phyloP scores from a whole-genome alignment of 2,888 invertebrate species.

The Eilema caniola region DNA sequence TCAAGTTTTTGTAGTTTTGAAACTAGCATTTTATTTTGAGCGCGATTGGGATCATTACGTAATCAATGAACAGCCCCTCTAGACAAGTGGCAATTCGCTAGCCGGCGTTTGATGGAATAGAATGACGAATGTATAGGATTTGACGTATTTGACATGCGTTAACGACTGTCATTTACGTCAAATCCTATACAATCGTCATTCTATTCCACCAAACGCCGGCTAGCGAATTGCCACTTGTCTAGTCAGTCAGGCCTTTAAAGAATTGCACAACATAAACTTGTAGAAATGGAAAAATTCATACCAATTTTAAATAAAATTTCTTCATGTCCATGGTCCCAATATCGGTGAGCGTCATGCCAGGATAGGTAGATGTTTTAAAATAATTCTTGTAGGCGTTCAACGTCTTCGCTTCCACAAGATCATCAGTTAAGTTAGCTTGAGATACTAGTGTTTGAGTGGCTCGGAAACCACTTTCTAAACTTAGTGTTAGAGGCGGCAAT shows the following conservation, averaged over 20 bases:
- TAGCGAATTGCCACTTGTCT: too few relatives aligned
- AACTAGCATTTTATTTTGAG: not conserved
- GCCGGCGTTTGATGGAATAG: too few relatives aligned
- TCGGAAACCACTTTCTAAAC: slow-evolving; percentile 77
- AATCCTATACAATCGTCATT: too few relatives aligned
- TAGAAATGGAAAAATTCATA: slow-evolving; percentile 57
- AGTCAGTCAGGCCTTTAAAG: not conserved
- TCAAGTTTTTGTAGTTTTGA: not conserved
- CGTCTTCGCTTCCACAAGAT: slow-evolving; percentile 63
- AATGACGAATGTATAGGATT: too few relatives aligned
- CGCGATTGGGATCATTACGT: not conserved
- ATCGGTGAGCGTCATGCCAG: slow-evolving; percentile 69
- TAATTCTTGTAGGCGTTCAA: slow-evolving; percentile 72
- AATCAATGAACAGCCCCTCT: too few relatives aligned
- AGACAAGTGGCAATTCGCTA: too few relatives aligned
- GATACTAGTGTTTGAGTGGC: slow-evolving; percentile 74
- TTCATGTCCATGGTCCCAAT: slow-evolving; percentile 70
- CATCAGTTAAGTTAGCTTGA: slow-evolving; percentile 59
- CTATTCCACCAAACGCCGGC: too few relatives aligned
- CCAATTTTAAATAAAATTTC: slow-evolving; percentile 79
- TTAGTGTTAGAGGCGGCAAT: slow-evolving; percentile 88
- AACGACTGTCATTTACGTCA: too few relatives aligned
- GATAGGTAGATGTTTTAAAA: slow-evolving; percentile 64
- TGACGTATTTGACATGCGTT: too few relatives aligned
- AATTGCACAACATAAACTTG: not conserved